Evolutionary conservation across 2,797 vertebrate genomes (phyloP), one percentile per base, ranked within the genome.

Genomic region (Myoxocephalus aenaeus): DNA sequence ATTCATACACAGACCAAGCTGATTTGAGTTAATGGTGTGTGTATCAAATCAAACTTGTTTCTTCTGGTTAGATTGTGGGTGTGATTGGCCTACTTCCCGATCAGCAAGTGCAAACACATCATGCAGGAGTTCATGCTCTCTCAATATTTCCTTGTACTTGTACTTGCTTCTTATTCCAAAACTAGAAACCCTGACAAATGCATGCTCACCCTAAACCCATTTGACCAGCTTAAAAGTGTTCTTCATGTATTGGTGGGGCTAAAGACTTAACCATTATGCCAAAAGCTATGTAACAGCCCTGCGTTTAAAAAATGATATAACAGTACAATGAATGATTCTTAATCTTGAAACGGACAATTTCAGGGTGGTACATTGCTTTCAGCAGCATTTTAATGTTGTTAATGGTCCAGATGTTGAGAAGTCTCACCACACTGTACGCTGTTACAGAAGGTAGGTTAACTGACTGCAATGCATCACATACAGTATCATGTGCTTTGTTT

Each of bases 71-170:
- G n/a, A 62, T 2, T 42, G 20, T 50, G 9, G 22, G 14, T 4
- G 2, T 1, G n/a, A 66, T 4, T 22, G 7, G 18, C 9, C 50
- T 53, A 77, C 78, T 87, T 90, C 74, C 86, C 89, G 73, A 48
- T 84, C 0, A 6, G 4, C 80, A 78, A 51, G 71, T 73, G 9
- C 27, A 34, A 69, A 79, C 67, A 81, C 27, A 77, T 27, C 36
- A 44, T 58, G 3, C 25, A 51, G 70, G 48, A 71, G 48, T 51
- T 79, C 15, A 40, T 59, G 25, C 27, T 38, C 11, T 57, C 9
- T 65, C 1, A 14, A 32, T 56, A 6, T 80, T 71, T 72, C 42
- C 9, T 20, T 36, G 2, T 8, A 18, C 34, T 48, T 69, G n/a
- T 54, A n/a, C 61, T 0, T 2, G 25, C 29, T 64, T 64, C 8